phyloP scores from a whole-genome alignment of 1,140 invertebrate species.

The Drosophila pallidifrons region DNA sequence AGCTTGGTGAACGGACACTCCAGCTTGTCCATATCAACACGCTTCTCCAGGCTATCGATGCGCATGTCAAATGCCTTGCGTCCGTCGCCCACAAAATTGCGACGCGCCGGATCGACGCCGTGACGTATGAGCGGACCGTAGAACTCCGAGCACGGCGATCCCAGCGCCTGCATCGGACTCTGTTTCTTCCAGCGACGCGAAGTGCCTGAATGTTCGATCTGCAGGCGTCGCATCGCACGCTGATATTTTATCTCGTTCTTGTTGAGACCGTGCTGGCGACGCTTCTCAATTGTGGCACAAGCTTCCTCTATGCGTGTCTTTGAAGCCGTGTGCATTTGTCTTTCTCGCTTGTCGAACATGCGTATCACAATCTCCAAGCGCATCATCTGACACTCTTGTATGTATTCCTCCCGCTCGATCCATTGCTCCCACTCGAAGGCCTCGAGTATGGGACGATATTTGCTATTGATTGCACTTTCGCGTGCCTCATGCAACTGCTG shows the following conservation, averaged over 20 bases:
- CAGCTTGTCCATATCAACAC: conserved; percentile 47
- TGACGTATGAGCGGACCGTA: conserved; percentile 86
- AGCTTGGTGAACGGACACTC: conserved; percentile 74
- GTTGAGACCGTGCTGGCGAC: conserved; percentile 81
- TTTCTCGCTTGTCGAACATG: conserved; percentile 80
- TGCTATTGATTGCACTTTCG: conserved; percentile 32
- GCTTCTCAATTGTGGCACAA: conserved; percentile 74
- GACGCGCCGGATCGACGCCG: conserved; percentile 86
- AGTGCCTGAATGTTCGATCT: conserved; percentile 46
- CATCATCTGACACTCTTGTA: conserved; percentile 87
- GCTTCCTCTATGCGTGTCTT: conserved; percentile 84
- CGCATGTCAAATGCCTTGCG: conserved; percentile 73
- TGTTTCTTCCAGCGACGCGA: conserved; percentile 64
- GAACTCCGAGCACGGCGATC: conserved; percentile 85
- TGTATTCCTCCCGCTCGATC: conserved; percentile 85
- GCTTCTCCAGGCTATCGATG: conserved; percentile 76
- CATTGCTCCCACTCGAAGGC: conserved; percentile 84
- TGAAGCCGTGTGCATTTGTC: conserved; percentile 78
- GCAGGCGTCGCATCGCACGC: conserved; percentile 74
- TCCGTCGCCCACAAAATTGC: conserved; percentile 70
- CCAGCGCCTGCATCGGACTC: conserved; percentile 85
- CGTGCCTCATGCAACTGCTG: conserved; percentile 40
- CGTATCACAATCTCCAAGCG: conserved; percentile 86
- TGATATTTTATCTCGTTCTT: conserved; percentile 82
- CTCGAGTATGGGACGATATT: conserved; percentile 60